Evolutionary conservation across 2,888 invertebrate genomes (phyloP).

Genomic region (Morpho helenor): DNA sequence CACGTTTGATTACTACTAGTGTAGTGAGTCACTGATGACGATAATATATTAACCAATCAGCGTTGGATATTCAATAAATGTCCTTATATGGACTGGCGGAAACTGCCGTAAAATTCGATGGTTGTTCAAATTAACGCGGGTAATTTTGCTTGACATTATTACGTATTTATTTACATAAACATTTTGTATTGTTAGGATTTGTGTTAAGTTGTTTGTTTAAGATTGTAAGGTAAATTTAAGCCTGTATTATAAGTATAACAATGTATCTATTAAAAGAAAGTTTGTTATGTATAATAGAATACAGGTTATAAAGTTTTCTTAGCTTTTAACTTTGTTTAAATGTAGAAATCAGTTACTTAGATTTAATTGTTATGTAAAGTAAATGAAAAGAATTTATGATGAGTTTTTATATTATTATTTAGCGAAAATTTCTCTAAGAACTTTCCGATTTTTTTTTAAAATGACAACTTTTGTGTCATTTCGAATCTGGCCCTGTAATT

Average conservation of each 20-base stretch:
- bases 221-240: neutral
- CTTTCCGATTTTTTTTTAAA: too few relatives aligned
- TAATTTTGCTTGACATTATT: conserved; percentile 9
- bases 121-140: conserved; percentile 47
- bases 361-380: too few relatives aligned
- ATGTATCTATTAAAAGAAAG: neutral
- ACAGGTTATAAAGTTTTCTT: too few relatives aligned
- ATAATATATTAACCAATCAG: conserved; percentile 73
- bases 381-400: too few relatives aligned
- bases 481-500: too few relatives aligned
- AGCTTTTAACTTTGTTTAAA: too few relatives aligned
- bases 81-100: conserved; percentile 81
- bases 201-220: neutral
- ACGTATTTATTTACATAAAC: neutral
- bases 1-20: conserved; percentile 42
- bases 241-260: neutral
- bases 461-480: too few relatives aligned
- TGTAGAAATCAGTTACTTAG: too few relatives aligned
- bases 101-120: conserved; percentile 43
- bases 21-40: conserved; percentile 67
- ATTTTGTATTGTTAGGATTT: neutral
- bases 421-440: too few relatives aligned
- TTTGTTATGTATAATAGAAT: neutral
- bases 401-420: too few relatives aligned
- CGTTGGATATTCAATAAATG: conserved; percentile 77